phyloP scores from a whole-genome alignment of 2,113 vertebrate species.

The Dasyornis broadbenti region DNA sequence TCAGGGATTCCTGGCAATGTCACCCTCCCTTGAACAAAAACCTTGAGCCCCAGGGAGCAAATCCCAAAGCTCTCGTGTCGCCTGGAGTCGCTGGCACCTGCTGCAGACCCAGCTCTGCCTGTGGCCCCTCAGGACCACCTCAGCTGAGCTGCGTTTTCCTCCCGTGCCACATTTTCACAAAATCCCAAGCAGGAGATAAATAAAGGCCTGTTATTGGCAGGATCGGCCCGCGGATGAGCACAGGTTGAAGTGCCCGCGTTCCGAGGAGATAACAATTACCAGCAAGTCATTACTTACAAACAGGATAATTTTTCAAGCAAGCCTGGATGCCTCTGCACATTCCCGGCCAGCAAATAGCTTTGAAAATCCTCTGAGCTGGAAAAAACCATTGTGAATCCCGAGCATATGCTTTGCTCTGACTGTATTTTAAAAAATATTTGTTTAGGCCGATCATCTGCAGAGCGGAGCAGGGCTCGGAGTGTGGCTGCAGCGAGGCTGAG shows the following conservation, averaged over 20 bases:
- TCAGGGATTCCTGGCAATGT: neutral
- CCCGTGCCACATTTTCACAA: fast-evolving
- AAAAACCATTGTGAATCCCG: neutral
- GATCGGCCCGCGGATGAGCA: neutral
- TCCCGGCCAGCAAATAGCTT: neutral
- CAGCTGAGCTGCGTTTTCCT: fast-evolving
- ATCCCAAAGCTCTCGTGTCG: fast-evolving
- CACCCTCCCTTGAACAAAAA: neutral
- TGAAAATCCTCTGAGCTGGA: neutral
- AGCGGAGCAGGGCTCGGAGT: neutral
- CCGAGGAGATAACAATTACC: constrained; percentile 6
- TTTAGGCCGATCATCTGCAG: neutral
- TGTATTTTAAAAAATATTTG: neutral
- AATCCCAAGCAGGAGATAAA: neutral
- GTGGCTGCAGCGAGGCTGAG: neutral
- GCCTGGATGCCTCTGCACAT: neutral
- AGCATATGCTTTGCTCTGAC: neutral
- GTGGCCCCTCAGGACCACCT: neutral
- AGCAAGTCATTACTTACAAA: constrained; percentile 26
- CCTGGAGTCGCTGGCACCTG: neutral
- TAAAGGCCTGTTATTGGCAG: neutral
- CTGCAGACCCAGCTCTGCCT: neutral
- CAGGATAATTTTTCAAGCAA: constrained; percentile 21
- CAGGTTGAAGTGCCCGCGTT: neutral
- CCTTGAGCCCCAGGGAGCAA: neutral